Percentiles rank a stretch among this genome's conserved stretches.
phyloP scores from a whole-genome alignment of 1,140 invertebrate genomes.

The Oppia nitens region DNA sequence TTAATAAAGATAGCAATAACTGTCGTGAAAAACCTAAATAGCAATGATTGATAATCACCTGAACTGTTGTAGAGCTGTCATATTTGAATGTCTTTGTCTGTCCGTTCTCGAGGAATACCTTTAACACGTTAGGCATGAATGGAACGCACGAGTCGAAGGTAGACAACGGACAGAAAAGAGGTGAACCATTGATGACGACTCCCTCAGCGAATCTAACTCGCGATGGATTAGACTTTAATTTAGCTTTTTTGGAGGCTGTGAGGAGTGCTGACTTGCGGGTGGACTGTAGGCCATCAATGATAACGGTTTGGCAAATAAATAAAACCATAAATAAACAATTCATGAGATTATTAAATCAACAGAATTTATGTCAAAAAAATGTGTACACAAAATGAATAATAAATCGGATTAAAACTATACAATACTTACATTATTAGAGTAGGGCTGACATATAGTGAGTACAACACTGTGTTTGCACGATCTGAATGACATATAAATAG shows the following conservation, averaged over 20 bases:
- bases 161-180: slow-evolving; percentile 41
- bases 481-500: slow-evolving; percentile 27
- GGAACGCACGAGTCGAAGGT: slow-evolving; percentile 58
- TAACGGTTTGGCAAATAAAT: too few relatives aligned
- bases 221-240: slow-evolving; percentile 59
- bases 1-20: too few relatives aligned
- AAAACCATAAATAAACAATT: too few relatives aligned
- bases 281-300: too few relatives aligned
- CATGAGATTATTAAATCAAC: too few relatives aligned
- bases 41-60: too few relatives aligned
- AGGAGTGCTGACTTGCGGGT: slow-evolving; percentile 59
- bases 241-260: slow-evolving; percentile 66
- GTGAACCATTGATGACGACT: slow-evolving; percentile 62
- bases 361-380: not conserved
- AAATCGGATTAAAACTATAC: not conserved
- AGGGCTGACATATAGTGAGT: slow-evolving; percentile 63
- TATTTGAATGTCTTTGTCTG: slow-evolving; percentile 95
- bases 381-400: slow-evolving; percentile 1
- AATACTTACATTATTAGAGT: slow-evolving; percentile 43
- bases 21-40: too few relatives aligned
- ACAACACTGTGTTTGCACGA: slow-evolving; percentile 54
- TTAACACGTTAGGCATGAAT: slow-evolving; percentile 78
- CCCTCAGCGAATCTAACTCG: slow-evolving; percentile 71
- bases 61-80: slow-evolving; percentile 68
- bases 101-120: slow-evolving; percentile 76